Evolutionary conservation across 1,140 invertebrate genomes (phyloP).

Genomic region (Lanistes nyassanus): DNA sequence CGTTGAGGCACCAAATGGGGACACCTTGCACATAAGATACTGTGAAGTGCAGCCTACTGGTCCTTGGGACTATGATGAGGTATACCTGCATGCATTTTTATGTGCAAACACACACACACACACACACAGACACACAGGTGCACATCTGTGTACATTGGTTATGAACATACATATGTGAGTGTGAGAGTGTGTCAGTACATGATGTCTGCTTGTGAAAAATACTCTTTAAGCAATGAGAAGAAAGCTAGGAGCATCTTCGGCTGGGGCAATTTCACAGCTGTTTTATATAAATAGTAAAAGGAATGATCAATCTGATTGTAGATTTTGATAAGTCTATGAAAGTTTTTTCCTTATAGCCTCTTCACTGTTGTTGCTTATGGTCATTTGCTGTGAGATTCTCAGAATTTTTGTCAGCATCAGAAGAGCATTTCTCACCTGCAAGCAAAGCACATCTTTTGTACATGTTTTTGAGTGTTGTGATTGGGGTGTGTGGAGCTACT

Average conservation of each 20-base stretch:
- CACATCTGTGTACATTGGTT: no score
- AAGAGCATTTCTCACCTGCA: background rate
- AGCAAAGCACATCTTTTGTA: background rate
- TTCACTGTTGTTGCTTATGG: no score
- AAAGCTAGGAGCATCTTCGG: no score
- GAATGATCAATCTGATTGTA: background rate
- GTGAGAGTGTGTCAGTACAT: no score
- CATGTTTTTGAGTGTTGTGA: background rate
- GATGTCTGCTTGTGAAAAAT: no score
- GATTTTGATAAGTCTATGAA: background rate
- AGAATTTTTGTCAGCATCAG: background rate
- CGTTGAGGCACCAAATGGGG: slow-evolving; percentile 73
- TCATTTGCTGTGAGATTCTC: no score
- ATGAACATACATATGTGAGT: no score
- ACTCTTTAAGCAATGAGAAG: no score
- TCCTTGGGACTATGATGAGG: slow-evolving; percentile 59
- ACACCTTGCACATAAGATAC: slow-evolving; percentile 50
- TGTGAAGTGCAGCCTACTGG: slow-evolving; percentile 59
- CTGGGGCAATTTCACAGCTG: no score
- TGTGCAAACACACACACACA: no score
- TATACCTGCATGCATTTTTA: slow-evolving; percentile 12
- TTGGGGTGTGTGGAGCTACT: background rate
- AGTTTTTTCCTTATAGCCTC: background rate
- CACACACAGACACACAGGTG: no score
- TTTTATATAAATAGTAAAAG: background rate